Percentiles rank a stretch among this genome's conserved stretches.
Conservation (phyloP, 2,888 invertebrate genomes). For the Diadegma fenestrale region DNA sequence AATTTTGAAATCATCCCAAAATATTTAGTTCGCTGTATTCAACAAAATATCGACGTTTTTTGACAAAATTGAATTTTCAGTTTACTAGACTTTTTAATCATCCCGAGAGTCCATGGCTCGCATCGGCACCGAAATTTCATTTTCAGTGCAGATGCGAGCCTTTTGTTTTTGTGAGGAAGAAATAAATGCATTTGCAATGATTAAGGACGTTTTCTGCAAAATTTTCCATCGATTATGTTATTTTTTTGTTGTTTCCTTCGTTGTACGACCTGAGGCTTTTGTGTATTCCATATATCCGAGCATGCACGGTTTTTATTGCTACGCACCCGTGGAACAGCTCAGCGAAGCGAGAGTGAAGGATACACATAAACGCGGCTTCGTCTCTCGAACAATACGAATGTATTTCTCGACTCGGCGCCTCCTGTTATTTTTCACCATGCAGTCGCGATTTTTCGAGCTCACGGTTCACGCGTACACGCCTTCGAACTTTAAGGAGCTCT, state of each 20-base stretch:
- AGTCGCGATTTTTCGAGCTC: conserved; percentile 38
- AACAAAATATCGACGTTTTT: too few relatives aligned
- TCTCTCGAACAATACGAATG: conserved; percentile 29
- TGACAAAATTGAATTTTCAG: too few relatives aligned
- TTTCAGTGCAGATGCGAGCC: too few relatives aligned
- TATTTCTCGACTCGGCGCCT: conserved; percentile 32
- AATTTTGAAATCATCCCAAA: too few relatives aligned
- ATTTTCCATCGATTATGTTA: too few relatives aligned
- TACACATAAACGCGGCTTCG: conserved; percentile 32
- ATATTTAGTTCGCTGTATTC: too few relatives aligned
- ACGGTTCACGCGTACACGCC: conserved; percentile 57
- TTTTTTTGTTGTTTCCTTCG: conserved; percentile 8
- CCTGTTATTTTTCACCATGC: conserved; percentile 35
- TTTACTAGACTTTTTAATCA: too few relatives aligned
- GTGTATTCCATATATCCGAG: conserved; percentile 40
- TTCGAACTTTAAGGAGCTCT: conserved; percentile 13
- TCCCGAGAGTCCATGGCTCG: too few relatives aligned
- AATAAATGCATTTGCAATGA: background rate
- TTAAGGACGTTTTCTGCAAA: background rate
- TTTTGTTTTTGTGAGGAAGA: background rate
- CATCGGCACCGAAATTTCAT: too few relatives aligned
- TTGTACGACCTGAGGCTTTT: conserved; percentile 24
- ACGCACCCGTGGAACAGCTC: conserved; percentile 66
- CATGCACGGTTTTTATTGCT: conserved; percentile 40
- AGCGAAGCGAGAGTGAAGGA: conserved; percentile 67